These are phyloP conservation scores for Catalaphyllia jardinei DNA, from an alignment of 64 coral and sea anemone species.

Conservation along the genomic window DNA sequence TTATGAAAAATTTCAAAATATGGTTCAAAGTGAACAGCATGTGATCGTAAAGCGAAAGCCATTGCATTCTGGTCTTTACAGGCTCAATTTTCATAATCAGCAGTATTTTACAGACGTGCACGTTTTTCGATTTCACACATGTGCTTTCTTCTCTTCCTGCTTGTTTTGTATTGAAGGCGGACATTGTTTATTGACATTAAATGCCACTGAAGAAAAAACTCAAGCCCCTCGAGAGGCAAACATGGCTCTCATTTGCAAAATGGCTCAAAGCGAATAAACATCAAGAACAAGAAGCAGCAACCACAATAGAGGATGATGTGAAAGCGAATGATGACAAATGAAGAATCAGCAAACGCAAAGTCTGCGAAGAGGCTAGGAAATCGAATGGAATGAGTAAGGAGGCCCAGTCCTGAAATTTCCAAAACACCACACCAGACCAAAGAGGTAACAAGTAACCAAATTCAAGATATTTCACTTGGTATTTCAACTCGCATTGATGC, in stretches of 20 bases:
- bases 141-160: constrained; percentile 12
- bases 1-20: too few species aligned
- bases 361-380: too few species aligned
- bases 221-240: background rate
- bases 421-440: too few species aligned
- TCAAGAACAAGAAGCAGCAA: background rate
- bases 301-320: background rate
- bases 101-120: background rate
- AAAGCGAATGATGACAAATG: constrained; percentile 15
- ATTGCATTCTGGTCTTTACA: background rate
- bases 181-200: constrained; percentile 24
- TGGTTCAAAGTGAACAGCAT: too few species aligned
- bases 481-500: too few species aligned
- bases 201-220: background rate
- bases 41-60: too few species aligned
- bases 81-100: background rate
- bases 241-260: background rate
- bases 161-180: constrained; percentile 2
- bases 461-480: too few species aligned
- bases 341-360: background rate
- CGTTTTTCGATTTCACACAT: background rate
- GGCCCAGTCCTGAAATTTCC: too few species aligned
- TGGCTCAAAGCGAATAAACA: background rate
- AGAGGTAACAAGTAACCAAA: too few species aligned
- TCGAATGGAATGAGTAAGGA: too few species aligned